Evolutionary conservation across 2,113 vertebrate species (phyloP), one percentile per base, ranked within the genome.

Genomic region (Corythaeola cristata): DNA sequence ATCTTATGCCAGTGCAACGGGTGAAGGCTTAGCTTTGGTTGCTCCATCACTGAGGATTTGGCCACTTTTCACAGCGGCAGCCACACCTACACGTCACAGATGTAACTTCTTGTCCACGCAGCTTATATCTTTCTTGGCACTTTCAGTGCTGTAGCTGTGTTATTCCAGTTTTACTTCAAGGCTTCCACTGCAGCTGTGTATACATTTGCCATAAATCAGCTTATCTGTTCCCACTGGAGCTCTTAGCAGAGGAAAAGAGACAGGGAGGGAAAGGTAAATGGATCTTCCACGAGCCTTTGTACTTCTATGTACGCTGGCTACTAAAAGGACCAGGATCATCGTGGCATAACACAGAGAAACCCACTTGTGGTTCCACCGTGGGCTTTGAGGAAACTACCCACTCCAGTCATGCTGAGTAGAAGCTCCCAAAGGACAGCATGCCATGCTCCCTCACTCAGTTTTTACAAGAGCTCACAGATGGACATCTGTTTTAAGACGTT

Each of bases 161-260:
- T 92, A 66, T 85, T 93, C 68, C 68, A 84, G 75, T 86, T 89
- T 93, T 80, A 79, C 92, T 97, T 80, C 83, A 90, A 92, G 90
- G 79, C 76, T 92, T 95, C 83, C 76, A 89, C 39, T 67, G 73
- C 95, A 97, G 94, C 94, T 93, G 88, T 86, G 80, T 78, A 78
- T 78, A 94, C 72, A 90, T 56, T 90, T 72, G 64, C 56, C 24
- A 60, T 89, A 94, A 93, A 92, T 92, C 92, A 92, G 90, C 69
- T 96, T 93, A 85, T 82, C 83, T 95, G 30, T 58, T 93, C 83
- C 86, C 86, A 74, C 44, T 56, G 64, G 81, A 87, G 90, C 79
- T 88, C 90, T 81, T 35, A 74, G 79, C 60, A 71, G 63, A 92
- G 76, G 44, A 84, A 86, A 37, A 77, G 72, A 93, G 72, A 75